Base-by-base conservation (phyloP, 2,888 invertebrate genomes). In the Cryptocephalus primarius region DNA sequence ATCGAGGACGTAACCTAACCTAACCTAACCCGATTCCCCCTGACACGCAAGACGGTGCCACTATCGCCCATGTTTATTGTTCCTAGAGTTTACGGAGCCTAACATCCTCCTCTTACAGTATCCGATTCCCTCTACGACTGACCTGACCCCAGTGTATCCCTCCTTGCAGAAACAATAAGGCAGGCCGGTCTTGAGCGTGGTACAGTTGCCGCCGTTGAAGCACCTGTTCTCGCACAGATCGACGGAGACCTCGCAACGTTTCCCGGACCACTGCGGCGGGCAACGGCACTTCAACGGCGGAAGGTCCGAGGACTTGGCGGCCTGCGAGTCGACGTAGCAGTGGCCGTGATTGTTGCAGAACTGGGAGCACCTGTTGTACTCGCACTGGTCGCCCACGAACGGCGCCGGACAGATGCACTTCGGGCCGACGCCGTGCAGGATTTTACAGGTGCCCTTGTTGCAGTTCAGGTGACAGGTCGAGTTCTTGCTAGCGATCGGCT, bases 331-430 rank as follows among this genome's bases (percentile, higher is more conserved):
- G 3, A 75, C 66, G 42, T 74, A 72, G 54, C 81, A 82, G 46
- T 72, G 60, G 34, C 78, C 82, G 51, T 78, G 76, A 62, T 82
- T 80, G 57, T 75, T 71, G 60, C 86, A 86, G 63, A 76, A 77
- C 40, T 79, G 79, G 2, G 82, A 79, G 62, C 86, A 86, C 46
- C 79, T 75, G 65, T 79, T 82, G 59, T 77, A 75, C 63, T 83
- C 78, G 69, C 88, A 88, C 42, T 74, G 67, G 50, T 75, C 72
- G 12, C 88, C 85, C 38, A 75, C 74, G 67, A 79, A 88, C 42
- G 75, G 73, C 0, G 78, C 69, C 32, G 76, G 72, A 60, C 88
- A 87, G 52, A 73, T 67, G 71, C 87, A 87, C 64, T 77, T 74
- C 11, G 75, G 77, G 22, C 73, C 72, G 55, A 73, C 69, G 8